Conservation (phyloP, 2,888 invertebrate genomes). For the Fabriciana adippe region DNA sequence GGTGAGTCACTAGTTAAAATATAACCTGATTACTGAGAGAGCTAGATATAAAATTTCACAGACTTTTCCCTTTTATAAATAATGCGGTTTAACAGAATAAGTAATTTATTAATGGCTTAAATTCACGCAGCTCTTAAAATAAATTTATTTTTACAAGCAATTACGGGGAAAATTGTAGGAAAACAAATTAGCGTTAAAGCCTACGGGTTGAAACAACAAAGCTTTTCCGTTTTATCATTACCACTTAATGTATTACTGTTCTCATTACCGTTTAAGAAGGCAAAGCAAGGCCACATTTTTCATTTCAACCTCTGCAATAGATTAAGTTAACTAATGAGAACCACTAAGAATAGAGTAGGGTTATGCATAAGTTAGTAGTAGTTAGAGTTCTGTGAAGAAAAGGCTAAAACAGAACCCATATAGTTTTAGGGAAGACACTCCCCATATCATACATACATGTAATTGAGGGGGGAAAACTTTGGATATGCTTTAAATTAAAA, state of each 20-base stretch:
- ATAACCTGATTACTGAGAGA: too few relatives aligned
- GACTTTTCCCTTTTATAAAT: too few relatives aligned
- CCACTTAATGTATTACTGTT: constrained; percentile 27
- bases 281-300: constrained; percentile 31
- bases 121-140: background rate
- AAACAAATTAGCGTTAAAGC: constrained; percentile 16
- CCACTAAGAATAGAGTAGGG: background rate
- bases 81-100: too few relatives aligned
- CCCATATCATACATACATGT: too few relatives aligned
- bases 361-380: background rate
- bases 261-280: constrained; percentile 35
- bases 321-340: constrained; percentile 32
- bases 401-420: too few relatives aligned
- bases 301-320: constrained; percentile 18
- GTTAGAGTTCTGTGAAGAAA: too few relatives aligned
- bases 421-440: too few relatives aligned
- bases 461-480: too few relatives aligned
- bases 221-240: constrained; percentile 19
- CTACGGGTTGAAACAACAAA: constrained; percentile 19
- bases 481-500: too few relatives aligned
- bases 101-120: background rate
- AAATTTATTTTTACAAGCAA: constrained; percentile 12
- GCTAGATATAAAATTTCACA: too few relatives aligned
- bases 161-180: constrained; percentile 2
- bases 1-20: too few relatives aligned